Percentiles rank a stretch among this genome's conserved stretches.
phyloP scores from a whole-genome alignment of 2,113 vertebrate species.

The Anoplopoma fimbria region DNA sequence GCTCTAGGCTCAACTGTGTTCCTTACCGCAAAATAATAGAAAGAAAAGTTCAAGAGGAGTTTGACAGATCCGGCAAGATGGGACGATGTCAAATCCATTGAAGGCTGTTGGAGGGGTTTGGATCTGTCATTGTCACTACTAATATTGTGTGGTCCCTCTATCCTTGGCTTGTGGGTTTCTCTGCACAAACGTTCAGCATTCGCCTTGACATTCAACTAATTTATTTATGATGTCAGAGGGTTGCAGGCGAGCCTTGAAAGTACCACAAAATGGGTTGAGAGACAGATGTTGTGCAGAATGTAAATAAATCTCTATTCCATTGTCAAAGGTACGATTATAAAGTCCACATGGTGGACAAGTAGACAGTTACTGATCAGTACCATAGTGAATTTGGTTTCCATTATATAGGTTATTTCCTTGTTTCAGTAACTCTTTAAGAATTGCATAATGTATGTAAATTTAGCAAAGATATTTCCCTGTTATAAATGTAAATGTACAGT shows the following conservation, averaged over 20 bases:
- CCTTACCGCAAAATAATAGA: constrained; percentile 52
- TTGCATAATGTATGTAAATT: background rate
- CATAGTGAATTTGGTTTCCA: background rate
- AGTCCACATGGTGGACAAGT: background rate
- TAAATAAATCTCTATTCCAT: background rate
- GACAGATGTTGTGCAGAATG: constrained; percentile 6
- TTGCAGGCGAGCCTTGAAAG: background rate
- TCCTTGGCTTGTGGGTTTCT: constrained; percentile 53
- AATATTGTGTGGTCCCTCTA: constrained; percentile 51
- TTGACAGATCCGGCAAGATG: constrained; percentile 70
- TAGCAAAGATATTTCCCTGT: background rate
- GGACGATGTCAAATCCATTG: constrained; percentile 71
- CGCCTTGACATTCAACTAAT: constrained; percentile 45
- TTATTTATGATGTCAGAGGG: constrained; percentile 36
- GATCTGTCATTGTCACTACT: constrained; percentile 72
- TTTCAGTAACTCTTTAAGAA: background rate
- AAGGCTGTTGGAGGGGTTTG: constrained; percentile 60
- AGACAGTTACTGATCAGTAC: background rate
- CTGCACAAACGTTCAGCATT: constrained; percentile 31
- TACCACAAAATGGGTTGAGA: background rate
- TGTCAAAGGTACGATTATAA: background rate
- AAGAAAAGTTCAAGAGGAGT: constrained; percentile 67
- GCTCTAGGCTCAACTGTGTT: constrained; percentile 59
- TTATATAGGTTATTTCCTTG: background rate
- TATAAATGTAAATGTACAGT: constrained; percentile 1